A percentile compares a stretch with the other conserved stretches of the same genome.
Evolutionary conservation across 2,888 invertebrate species (phyloP).

Genomic region (Orthosia gracilis): DNA sequence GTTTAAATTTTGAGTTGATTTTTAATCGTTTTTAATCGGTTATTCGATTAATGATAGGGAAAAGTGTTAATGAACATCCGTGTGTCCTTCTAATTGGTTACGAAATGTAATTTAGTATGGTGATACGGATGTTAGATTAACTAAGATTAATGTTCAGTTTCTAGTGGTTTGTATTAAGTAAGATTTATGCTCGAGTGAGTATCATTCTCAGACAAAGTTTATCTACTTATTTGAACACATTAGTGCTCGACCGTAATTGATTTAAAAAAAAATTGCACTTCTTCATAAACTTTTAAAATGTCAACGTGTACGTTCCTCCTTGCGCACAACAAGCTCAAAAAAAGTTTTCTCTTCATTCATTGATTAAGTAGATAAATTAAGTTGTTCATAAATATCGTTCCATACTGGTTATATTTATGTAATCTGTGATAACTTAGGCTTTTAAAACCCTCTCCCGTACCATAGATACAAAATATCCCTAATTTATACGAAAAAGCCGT

Average conservation of each 20-base stretch:
- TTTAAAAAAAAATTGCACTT: no score
- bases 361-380: no score
- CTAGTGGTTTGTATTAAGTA: background rate
- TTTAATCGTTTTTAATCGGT: constrained; percentile 24
- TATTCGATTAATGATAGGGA: constrained; percentile 30
- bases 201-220: background rate
- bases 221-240: background rate
- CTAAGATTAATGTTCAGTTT: constrained; percentile 12
- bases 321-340: no score
- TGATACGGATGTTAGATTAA: background rate
- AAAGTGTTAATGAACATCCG: constrained; percentile 17
- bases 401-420: no score
- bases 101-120: constrained; percentile 14
- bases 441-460: background rate
- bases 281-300: no score
- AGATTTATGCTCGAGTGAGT: background rate
- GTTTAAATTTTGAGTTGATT: constrained; percentile 11
- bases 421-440: background rate
- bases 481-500: constrained; percentile 28
- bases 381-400: background rate
- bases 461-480: constrained; percentile 14
- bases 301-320: no score
- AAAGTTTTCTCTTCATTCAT: no score
- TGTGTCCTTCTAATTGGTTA: constrained; percentile 26
- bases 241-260: no score